These are phyloP conservation scores for Pipistrellus pipistrellus DNA, from an alignment of 2,797 vertebrate species.

Conservation along the genomic window DNA sequence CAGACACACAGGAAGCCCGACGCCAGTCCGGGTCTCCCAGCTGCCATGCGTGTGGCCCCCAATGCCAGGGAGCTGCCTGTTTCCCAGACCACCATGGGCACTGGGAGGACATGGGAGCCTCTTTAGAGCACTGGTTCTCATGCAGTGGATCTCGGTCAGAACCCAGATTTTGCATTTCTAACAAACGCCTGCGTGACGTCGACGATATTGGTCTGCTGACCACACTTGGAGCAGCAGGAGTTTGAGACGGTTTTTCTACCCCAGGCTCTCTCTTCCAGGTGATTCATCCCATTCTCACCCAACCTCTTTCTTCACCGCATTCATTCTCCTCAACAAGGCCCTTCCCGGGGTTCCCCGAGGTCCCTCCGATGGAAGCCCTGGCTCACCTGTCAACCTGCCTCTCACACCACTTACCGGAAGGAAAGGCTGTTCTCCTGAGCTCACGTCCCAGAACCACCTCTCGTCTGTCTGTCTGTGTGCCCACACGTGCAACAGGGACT, in stretches of 20 bases:
- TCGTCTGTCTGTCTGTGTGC: background rate
- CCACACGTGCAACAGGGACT: background rate
- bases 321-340: background rate
- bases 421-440: background rate
- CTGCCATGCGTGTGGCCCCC: background rate
- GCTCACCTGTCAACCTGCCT: conserved; percentile 14
- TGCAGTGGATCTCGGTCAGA: background rate
- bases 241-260: background rate
- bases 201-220: background rate
- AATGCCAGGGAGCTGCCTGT: no score
- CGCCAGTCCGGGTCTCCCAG: background rate
- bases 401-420: background rate
- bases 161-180: conserved; percentile 7
- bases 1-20: background rate
- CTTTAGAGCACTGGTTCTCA: background rate
- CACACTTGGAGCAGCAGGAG: background rate
- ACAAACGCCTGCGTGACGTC: background rate
- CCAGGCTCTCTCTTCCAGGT: background rate
- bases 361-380: background rate
- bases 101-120: background rate
- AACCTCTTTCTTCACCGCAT: background rate
- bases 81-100: background rate
- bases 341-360: background rate
- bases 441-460: background rate
- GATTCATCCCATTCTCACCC: background rate